Base-by-base conservation (phyloP, 2,113 vertebrate species). In the Corynorhinus townsendii region DNA sequence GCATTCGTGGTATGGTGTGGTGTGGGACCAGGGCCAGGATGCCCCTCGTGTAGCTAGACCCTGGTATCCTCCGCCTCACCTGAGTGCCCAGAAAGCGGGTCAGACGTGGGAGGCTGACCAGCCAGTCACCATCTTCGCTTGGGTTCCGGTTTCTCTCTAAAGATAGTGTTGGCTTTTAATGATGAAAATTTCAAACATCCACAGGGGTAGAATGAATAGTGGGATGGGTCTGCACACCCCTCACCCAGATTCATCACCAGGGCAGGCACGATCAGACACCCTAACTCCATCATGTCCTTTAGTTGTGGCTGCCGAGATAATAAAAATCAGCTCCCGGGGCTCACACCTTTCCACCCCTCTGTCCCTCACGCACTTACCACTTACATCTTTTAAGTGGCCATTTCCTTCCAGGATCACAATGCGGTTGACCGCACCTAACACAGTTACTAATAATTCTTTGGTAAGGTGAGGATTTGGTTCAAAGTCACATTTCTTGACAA, bases 291-390 rank as follows among this genome's bases (percentile, higher is more conserved):
- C 16, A 7, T 3, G 59, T 0, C 15, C n/a, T 33, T 11, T 2
- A 33, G 26, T 2, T 4, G n/a, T 10, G 5, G 7, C 11, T 26
- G 24, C 54, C 2, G 3, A 35, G 68, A 16, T 8, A 1, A 2
- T 5, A 22, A 24, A 47, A 26, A 2, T 22, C 76, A 8, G 54
- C 22, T 15, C 76, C 43, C 2, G 4, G 11, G 9, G 19, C 76
- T 11, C 35, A 1, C 3, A 0, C 12, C 38, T 7, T 0, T 11
- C 11, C 7, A 19, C 7, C 28, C 7, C 26, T 0, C 0, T 11
- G 4, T 11, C 11, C 16, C 15, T 35, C 17, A 4, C 15, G 2
- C 1, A 8, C 40, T 2, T 2, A n/a, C 24, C 56, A 59, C 56
- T 59, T 59, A 59, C 24, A 28, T 64, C 24, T 26, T 11, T 30